Evolutionary conservation across 2,888 invertebrate genomes (phyloP).

Genomic region (Calliopum simillimum): DNA sequence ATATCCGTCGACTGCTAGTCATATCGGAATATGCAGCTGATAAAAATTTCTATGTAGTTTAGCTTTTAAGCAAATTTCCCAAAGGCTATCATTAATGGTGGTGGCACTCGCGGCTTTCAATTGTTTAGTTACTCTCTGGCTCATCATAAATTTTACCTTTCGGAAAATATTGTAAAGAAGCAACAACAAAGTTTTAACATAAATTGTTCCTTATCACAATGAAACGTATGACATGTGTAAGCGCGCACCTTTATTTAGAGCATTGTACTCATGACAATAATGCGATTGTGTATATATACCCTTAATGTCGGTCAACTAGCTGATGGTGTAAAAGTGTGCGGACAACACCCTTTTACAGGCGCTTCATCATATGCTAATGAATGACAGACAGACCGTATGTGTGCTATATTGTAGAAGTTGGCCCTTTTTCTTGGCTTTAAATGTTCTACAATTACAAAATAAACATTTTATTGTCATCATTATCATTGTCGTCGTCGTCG

Average conservation of each 20-base stretch:
- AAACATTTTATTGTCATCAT: constrained; percentile 17
- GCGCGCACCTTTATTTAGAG: not conserved
- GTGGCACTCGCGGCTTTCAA: too few relatives aligned
- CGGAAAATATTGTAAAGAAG: not conserved
- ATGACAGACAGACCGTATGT: not conserved
- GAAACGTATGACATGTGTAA: not conserved
- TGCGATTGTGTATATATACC: not conserved
- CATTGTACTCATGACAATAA: not conserved
- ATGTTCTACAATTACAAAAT: constrained; percentile 25
- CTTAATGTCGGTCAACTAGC: not conserved
- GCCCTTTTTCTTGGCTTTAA: not conserved
- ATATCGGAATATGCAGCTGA: not conserved
- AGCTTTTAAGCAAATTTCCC: constrained; percentile 28
- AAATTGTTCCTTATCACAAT: constrained; percentile 18
- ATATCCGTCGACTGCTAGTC: not conserved
- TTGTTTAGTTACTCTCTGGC: not conserved
- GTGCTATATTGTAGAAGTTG: not conserved
- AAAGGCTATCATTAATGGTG: constrained; percentile 3
- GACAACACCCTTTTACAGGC: not conserved
- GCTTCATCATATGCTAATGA: not conserved
- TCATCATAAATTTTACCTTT: constrained; percentile 13
- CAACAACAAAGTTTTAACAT: not conserved
- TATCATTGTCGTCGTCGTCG: not conserved
- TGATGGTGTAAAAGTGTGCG: not conserved
- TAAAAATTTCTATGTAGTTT: not conserved